Base-by-base conservation (phyloP, 2,888 invertebrate genomes). In the Prenolepis imparis region DNA sequence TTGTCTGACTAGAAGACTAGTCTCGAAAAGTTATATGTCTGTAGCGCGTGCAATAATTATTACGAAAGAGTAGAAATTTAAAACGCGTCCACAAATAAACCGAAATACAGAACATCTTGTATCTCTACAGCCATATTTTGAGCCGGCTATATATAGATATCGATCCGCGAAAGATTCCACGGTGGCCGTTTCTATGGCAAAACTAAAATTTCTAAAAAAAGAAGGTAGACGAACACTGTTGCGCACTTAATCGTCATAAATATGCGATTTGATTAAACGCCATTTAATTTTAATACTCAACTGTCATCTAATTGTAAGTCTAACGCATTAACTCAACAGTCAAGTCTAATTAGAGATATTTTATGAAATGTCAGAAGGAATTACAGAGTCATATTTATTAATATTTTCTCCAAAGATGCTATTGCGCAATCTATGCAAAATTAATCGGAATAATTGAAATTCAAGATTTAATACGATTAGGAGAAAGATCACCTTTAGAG, bases 121-220 rank as follows among this genome's bases (percentile, higher is more conserved):
- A 32, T 70, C 39, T 70, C 39, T 44, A 78, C 78, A 12, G 21
- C 12, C 78, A 44, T 68, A 57, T 15, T 57, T 68, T 24, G 15
- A 18, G 32, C 41, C 57, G 70, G 70, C 59, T 80, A 80, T 59
- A 80, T 59, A 80, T 80, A 80, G 59, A 61, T 59, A 80, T 80
- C 59, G 78, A 80, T 80, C 78, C 72, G 18, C 21, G 32, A 78
- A 70, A 70, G 78, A 78, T 78, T 70, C 36, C 70, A 44, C 70
- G 39, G 36, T 21, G 32, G 18, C 21, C 57, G 18, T 8, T 44
- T n/a, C 57, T 59, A 59, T 21, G 32, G 59, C 44, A 41, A 72
- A 80, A 44, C 21, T 78, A 24, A 48, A 80, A 59, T 80, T 72
- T 70, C 41, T 59, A 52, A 55, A 67, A 77, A 75, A 55, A 39